Evolutionary conservation across 2,113 vertebrate species (phyloP).

Genomic region (Boleophthalmus pectinirostris): DNA sequence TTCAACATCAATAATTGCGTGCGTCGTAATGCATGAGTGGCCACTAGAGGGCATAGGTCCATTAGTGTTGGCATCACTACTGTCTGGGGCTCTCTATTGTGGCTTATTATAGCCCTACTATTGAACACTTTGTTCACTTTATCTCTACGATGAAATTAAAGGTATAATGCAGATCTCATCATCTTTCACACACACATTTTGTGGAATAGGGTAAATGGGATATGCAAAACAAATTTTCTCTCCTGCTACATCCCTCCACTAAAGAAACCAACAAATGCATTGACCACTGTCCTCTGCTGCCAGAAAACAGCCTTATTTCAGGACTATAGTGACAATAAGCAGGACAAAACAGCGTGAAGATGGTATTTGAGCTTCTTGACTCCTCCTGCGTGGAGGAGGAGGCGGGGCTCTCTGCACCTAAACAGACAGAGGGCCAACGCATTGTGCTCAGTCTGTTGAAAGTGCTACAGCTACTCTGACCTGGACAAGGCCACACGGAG

Average conservation of each 20-base stretch:
- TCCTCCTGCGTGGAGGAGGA: slow-evolving; percentile 66
- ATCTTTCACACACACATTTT: background rate
- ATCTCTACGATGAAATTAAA: background rate
- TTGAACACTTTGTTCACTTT: background rate
- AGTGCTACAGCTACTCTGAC: slow-evolving; percentile 35
- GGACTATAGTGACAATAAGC: slow-evolving; percentile 31
- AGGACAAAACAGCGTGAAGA: slow-evolving; percentile 54
- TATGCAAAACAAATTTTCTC: background rate
- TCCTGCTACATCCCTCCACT: background rate
- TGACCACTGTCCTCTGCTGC: slow-evolving; percentile 13
- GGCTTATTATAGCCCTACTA: slow-evolving; percentile 7
- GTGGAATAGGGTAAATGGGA: background rate
- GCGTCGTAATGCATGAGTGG: background rate
- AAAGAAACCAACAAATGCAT: background rate
- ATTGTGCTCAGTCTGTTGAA: slow-evolving; percentile 72
- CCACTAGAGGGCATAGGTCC: slow-evolving; percentile 57
- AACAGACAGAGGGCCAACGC: slow-evolving; percentile 71
- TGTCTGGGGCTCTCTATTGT: background rate
- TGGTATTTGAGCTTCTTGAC: slow-evolving; percentile 45
- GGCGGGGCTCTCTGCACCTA: slow-evolving; percentile 74
- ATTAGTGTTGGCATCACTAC: slow-evolving; percentile 16
- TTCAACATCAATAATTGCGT: background rate
- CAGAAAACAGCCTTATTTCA: slow-evolving; percentile 24
- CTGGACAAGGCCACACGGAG: slow-evolving; percentile 10
- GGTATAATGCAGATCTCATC: background rate